Base-by-base conservation (phyloP, 2,888 invertebrate species). In the Maniola hyperantus region DNA sequence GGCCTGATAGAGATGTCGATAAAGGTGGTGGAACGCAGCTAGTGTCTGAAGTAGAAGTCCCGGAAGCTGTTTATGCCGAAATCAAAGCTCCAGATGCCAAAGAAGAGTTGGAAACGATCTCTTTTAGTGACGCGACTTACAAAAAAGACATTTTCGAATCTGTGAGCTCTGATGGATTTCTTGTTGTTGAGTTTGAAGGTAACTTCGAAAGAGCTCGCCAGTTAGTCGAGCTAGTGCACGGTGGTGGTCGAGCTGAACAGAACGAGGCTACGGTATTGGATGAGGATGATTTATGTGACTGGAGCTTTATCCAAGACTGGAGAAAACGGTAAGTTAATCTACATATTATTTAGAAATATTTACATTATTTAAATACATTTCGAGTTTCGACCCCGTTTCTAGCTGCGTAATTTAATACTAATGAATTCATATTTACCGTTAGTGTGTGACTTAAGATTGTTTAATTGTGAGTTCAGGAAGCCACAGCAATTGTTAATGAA, bases 251-350 rank as follows among this genome's bases (percentile, higher is more conserved):
- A 65, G 67, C 76, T 2, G 89, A 91, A 62, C 91, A 88, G 63
- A 91, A 91, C 70, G 93, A 93, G 68, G 91, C 91, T 0, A 91
- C 83, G 1, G 83, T 91, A 55, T 79, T 91, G 26, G 92, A 92
- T 57, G 91, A 91, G 64, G 90, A 91, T 42, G 89, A 88, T 76
- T 93, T 93, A 72, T 94, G 94, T 71, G 95, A 95, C 81, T 95
- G 95, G 95, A 95, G 95, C 79, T 95, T 95, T 81, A 95, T 95
- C 59, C 95, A 95, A 83, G 94, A 94, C 79, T 95, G 95, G 95
- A 92, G 95, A 79, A 93, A 94, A 86, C 93, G 95, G 95, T 95
- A 87, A 81, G 88, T 83, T 39, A 62, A 64, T 76, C 68, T 72
- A 66, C 61, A 63, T 69, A 60, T 66, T 58, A 26, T 62, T 33